Conservation (phyloP, 2,797 vertebrate species). For the Scolopax rusticola region DNA sequence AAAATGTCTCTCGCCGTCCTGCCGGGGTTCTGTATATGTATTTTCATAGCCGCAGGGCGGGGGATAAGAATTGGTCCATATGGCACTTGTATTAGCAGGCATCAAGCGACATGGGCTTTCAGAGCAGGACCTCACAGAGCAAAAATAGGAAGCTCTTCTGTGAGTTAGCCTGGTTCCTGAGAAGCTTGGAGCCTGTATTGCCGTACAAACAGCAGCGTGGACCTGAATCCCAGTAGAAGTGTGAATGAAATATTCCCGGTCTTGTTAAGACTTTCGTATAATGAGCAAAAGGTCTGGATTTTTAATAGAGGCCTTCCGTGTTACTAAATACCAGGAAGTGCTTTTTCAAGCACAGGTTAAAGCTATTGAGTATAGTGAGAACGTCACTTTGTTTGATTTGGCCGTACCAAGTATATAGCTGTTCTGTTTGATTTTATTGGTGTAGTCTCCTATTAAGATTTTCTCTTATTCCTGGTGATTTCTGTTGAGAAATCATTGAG, state of each 20-base stretch:
- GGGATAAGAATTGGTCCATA: neutral
- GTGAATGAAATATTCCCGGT: neutral
- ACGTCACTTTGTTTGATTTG: neutral
- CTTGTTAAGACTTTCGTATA: neutral
- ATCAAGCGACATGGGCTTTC: rapidly evolving
- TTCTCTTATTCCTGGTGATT: neutral
- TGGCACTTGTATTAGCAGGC: neutral
- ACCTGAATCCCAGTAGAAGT: rapidly evolving
- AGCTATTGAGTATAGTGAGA: neutral
- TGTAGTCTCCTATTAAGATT: neutral
- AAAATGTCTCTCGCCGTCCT: neutral
- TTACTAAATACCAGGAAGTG: neutral
- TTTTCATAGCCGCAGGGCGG: neutral
- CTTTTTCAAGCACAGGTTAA: neutral
- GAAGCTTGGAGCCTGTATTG: slow-evolving; percentile 1
- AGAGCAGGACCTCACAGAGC: neutral
- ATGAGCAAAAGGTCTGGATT: neutral
- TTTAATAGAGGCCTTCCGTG: neutral
- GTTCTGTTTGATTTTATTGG: neutral
- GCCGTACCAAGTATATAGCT: neutral
- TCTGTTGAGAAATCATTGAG: neutral
- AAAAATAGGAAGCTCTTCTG: neutral
- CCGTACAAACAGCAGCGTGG: neutral
- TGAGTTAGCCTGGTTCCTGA: neutral
- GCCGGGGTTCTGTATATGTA: rapidly evolving